Evolutionary conservation across 2,797 vertebrate genomes (phyloP).

Genomic region (Chrosomus eos): DNA sequence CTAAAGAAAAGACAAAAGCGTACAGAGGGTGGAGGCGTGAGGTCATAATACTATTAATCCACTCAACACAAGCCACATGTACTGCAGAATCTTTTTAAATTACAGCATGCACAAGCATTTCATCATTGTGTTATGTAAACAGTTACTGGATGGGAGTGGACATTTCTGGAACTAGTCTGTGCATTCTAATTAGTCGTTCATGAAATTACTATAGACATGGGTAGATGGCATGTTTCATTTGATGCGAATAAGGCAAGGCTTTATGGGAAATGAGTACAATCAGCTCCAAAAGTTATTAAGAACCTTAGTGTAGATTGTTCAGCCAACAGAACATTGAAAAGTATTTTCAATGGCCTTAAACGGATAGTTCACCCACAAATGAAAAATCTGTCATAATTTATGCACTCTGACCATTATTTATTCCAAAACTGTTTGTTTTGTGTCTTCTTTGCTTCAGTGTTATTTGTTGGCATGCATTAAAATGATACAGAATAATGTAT

Average conservation of each 20-base stretch:
- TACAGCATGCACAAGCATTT: conserved; percentile 23
- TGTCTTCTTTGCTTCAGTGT: not conserved
- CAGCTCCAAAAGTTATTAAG: too few species aligned
- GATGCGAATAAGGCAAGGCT: too few species aligned
- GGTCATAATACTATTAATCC: conserved; percentile 59
- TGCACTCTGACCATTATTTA: not conserved
- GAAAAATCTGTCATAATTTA: not conserved
- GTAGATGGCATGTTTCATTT: not conserved
- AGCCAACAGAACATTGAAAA: not conserved
- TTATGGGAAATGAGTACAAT: not conserved
- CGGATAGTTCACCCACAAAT: too few species aligned
- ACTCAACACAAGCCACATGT: conserved; percentile 47
- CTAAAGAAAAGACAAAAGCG: conserved; percentile 3
- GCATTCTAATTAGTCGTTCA: not conserved
- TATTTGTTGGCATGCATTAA: not conserved
- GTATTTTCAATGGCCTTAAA: not conserved
- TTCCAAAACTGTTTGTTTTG: too few species aligned
- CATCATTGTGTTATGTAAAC: not conserved
- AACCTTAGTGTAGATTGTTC: not conserved
- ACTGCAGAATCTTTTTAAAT: conserved; percentile 55
- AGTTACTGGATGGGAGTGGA: not conserved
- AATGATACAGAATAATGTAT: not conserved
- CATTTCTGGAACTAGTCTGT: conserved; percentile 12
- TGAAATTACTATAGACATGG: not conserved
- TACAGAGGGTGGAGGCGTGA: conserved; percentile 25